These are phyloP conservation scores for Cyclargus thomasi DNA, from an alignment of 1,140 invertebrate species.

Conservation along the genomic window DNA sequence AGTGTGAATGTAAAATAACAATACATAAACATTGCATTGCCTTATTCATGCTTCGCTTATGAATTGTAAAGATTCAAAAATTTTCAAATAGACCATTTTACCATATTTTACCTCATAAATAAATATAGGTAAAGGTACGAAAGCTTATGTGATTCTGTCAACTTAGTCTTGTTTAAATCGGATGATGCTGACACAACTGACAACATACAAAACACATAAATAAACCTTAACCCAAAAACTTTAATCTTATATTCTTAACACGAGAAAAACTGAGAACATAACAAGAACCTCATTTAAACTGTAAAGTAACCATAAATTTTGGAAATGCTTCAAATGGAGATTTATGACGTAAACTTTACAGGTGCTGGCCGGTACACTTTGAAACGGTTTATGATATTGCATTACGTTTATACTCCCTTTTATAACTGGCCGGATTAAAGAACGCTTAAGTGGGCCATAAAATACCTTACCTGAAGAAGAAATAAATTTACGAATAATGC, in stretches of 20 bases:
- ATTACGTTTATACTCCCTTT: conserved; percentile 59
- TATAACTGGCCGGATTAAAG: conserved; percentile 63
- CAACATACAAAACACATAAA: neutral
- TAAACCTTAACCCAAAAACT: neutral
- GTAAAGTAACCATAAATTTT: neutral
- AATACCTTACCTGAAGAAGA: conserved; percentile 66
- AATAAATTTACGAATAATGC: conserved; percentile 74
- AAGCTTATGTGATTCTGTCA: neutral
- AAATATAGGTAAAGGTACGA: neutral
- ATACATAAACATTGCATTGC: neutral
- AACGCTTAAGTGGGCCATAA: conserved; percentile 64
- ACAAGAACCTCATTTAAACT: conserved; percentile 26
- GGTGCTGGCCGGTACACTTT: conserved; percentile 48
- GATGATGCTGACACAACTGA: neutral
- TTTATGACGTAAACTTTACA: conserved; percentile 42
- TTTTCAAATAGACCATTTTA: neutral
- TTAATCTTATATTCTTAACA: conserved; percentile 1
- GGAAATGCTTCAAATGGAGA: conserved; percentile 31
- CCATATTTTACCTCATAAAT: neutral
- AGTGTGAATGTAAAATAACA: neutral
- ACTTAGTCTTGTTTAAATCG: neutral
- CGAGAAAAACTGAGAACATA: neutral
- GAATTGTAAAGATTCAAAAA: neutral
- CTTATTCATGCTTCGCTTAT: neutral
- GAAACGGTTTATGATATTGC: conserved; percentile 53